Conservation (phyloP, 2,888 invertebrate species). For the Oxytorus armatus region DNA sequence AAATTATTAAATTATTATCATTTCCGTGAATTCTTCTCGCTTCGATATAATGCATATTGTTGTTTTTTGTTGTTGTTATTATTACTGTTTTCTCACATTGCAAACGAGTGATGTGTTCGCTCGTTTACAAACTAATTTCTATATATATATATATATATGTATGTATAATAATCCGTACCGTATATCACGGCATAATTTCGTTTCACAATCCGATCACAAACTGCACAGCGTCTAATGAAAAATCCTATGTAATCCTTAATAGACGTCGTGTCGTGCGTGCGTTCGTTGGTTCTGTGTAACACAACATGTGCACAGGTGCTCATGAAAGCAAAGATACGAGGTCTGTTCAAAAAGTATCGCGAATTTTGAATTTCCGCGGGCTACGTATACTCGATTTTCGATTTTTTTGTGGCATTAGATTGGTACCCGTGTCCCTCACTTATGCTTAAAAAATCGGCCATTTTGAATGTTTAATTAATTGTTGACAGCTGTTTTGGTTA, state of each 20-base stretch:
- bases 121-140: conserved; percentile 10
- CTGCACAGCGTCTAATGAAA: conserved; percentile 10
- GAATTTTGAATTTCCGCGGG: no score
- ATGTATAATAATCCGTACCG: no score
- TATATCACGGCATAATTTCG: conserved; percentile 44
- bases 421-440: no score
- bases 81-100: conserved; percentile 29
- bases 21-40: conserved; percentile 28
- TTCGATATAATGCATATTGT: conserved; percentile 4
- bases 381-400: no score
- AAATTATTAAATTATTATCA: conserved; percentile 35
- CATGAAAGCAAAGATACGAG: no score
- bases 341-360: no score
- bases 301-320: conserved; percentile 40
- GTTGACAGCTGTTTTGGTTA: no score
- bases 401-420: no score
- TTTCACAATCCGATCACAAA: conserved; percentile 59
- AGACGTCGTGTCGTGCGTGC: conserved; percentile 4
- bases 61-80: no score
- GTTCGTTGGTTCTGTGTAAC: conserved; percentile 39
- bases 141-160: no score
- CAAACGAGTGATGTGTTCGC: conserved; percentile 13
- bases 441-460: no score
- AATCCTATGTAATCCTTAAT: conserved; percentile 32
- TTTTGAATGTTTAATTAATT: no score